These are phyloP conservation scores for Smittia sp. DNA, from an alignment of 2,888 invertebrate species.

Conservation along the genomic window DNA sequence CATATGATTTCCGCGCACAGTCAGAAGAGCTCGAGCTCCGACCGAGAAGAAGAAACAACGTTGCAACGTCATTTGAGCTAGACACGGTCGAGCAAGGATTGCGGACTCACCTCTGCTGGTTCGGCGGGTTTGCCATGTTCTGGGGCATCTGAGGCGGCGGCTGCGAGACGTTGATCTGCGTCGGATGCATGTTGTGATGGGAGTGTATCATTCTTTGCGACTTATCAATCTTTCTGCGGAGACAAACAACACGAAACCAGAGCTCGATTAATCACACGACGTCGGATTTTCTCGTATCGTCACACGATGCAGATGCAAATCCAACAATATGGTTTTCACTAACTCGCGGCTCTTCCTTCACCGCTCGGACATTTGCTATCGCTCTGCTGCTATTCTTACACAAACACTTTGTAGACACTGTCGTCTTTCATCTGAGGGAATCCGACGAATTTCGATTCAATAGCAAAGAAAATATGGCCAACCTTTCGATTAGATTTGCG, in stretches of 20 bases:
- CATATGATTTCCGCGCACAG: conserved; percentile 34
- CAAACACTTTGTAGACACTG: too few species aligned
- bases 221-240: too few species aligned
- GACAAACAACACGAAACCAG: too few species aligned
- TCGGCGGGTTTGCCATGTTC: neutral
- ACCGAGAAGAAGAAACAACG: neutral
- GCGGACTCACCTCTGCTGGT: conserved; percentile 32
- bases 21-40: neutral
- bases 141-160: conserved; percentile 23
- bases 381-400: too few species aligned
- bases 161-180: conserved; percentile 29
- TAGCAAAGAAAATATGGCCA: neutral
- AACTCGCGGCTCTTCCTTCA: too few species aligned
- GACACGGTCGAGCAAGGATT: neutral
- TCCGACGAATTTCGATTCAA: too few species aligned
- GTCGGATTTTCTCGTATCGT: too few species aligned
- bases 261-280: too few species aligned
- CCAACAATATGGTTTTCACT: too few species aligned
- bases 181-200: conserved; percentile 30
- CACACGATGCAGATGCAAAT: too few species aligned
- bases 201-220: conserved; percentile 26
- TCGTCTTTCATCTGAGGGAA: too few species aligned
- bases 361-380: too few species aligned
- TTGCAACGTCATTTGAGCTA: conserved; percentile 26
- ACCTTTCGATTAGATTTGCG: neutral